Base-by-base conservation (phyloP, 2,113 vertebrate species). In the Plecotus auritus region DNA sequence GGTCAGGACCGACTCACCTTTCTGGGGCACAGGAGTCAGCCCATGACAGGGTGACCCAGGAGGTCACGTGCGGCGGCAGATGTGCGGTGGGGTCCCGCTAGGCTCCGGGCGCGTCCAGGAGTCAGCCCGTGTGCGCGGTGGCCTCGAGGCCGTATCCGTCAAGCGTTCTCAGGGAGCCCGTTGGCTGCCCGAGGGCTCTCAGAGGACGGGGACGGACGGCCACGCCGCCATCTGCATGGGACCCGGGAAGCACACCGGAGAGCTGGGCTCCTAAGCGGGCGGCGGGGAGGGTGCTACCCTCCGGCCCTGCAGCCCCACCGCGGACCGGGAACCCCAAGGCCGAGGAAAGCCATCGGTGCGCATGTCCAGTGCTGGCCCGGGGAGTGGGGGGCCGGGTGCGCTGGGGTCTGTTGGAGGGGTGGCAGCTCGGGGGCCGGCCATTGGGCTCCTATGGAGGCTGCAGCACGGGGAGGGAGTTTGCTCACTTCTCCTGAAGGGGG, bases 31-130 rank as follows among this genome's bases (percentile, higher is more conserved):
- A 26, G 1, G 13, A 35, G 26, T 51, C 4, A 7, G 12, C 64
- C 82, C 14, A 18, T 14, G 2, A 32, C 28, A 47, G 30, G 12
- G 14, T 11, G 64, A 8, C 10, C 18, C 20, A 4, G 59, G 61
- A 17, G 61, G 30, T 35, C 18, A 20, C 51, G 6, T 20, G 51
- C 51, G 14, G 51, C 51, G 5, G 51, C 17, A 18, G 51, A 20
- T 22, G 17, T 0, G 1, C 5, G 42, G 74, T 4, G 51, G 49
- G 23, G 32, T 10, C 77, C 30, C 1, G 23, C 35, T 14, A 0
- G 0, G 30, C 14, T 6, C 28, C 2, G 0, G 3, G 5, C 1
- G n/a, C 42, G 0, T 35, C 9, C 0, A 9, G 61, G 28, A 11
- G 37, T 26, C 0, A 4, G 59, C 9, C 4, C 0, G 4, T 35